Percentiles rank a stretch among this genome's conserved stretches.
Conservation (phyloP, 2,797 vertebrate species). For the Erethizon dorsatum region DNA sequence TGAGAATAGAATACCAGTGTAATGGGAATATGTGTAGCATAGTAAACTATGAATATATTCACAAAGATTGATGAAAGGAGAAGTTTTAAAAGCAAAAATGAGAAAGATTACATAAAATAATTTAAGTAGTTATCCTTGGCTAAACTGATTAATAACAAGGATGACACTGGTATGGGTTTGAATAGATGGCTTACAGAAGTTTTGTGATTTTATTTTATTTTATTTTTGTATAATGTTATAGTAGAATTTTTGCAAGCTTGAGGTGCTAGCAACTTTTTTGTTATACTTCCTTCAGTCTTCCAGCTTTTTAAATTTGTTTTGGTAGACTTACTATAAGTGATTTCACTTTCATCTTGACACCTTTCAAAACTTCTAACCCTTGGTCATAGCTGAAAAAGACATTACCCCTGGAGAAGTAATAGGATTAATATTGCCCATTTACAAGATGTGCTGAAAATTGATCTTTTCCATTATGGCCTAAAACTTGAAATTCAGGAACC, state of each 20-base stretch:
- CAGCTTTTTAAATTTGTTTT: not conserved
- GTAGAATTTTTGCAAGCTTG: not conserved
- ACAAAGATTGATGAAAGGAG: no score
- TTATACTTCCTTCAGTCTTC: not conserved
- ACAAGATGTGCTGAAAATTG: not conserved
- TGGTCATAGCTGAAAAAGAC: not conserved
- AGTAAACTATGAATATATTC: not conserved
- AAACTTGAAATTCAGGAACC: not conserved
- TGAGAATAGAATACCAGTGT: not conserved
- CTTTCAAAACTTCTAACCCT: not conserved
- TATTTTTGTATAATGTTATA: not conserved
- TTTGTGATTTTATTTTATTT: no score
- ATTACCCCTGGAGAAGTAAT: not conserved
- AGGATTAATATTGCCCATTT: not conserved
- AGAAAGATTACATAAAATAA: no score
- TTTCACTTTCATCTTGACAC: not conserved
- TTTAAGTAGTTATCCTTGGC: not conserved
- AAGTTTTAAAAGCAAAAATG: not conserved
- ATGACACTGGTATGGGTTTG: not conserved
- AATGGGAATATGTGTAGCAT: not conserved
- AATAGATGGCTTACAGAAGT: not conserved
- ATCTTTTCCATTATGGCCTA: not conserved
- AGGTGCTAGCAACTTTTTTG: not conserved
- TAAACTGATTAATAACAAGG: not conserved
- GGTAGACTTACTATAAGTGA: not conserved